Base-by-base conservation (phyloP, 2,888 invertebrate species). In the Gnatocerus cornutus region DNA sequence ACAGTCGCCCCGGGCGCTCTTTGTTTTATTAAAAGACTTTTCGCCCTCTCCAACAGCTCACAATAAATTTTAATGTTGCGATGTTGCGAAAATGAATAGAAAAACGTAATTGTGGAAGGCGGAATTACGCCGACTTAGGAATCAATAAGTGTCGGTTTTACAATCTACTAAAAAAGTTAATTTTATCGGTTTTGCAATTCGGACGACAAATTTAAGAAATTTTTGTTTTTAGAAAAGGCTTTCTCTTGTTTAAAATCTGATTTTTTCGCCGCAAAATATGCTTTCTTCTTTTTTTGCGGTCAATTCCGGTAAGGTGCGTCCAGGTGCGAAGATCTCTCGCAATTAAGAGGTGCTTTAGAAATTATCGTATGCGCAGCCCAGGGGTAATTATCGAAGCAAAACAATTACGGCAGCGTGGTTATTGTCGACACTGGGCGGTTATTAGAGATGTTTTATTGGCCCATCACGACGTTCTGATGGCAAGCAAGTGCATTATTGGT, bases 21-120 rank as follows among this genome's bases (percentile, higher is more conserved):
- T 75, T 78, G 77, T 79, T 79, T 79, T 79, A 79, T 76, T 79
- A 77, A 79, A 79, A 65, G 58, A 66, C 30, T 66, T 69, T 58
- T 56, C 46, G 7, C 50, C 52, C 41, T 50, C 39, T 8, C n/a
- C 30, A 16, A 12, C 33, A 5, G 9, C 21, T 29, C 41, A 10
- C 52, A 14, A 64, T 64, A 64, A 64, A 64, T 64, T 64, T 64
- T 27, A 50, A 50, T 50, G 62, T 61, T 46, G 14, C 50, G 21
- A 21, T 30, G 46, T 16, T 14, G 16, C n/a, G 6, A n/a, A 37
- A 55, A 55, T 55, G 10, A 13, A 52, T 13, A n/a, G 52, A 52
- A 33, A 33, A 33, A 33, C n/a, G 33, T 33, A 33, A 21, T 21
- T 21, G 21, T 21, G 21, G 21, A 8, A 8, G 45, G 14, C 14